phyloP scores from a whole-genome alignment of 1,140 invertebrate species.

The Zaprionus nigranus region DNA sequence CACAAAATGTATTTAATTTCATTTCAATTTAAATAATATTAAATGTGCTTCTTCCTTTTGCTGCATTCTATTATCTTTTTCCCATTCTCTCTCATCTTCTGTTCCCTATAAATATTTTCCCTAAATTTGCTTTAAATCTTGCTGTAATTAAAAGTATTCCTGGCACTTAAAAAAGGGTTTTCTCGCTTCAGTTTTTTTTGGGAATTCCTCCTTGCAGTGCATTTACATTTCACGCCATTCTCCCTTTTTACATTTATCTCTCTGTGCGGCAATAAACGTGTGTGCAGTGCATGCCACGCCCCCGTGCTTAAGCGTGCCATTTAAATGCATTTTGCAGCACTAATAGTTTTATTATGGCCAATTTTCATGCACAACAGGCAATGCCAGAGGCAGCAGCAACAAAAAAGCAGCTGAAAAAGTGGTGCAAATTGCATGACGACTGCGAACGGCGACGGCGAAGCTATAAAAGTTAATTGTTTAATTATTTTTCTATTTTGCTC shows the following conservation, averaged over 20 bases:
- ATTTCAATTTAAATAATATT: too few species aligned
- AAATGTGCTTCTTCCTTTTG: too few species aligned
- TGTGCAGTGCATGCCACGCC: slow-evolving; percentile 33
- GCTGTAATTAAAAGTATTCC: background rate
- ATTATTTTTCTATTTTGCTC: slow-evolving; percentile 66
- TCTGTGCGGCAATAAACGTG: background rate
- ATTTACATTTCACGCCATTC: slow-evolving; percentile 1
- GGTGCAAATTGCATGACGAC: slow-evolving; percentile 23
- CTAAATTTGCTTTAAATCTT: background rate
- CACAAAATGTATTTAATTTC: too few species aligned
- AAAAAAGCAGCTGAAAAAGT: slow-evolving; percentile 27
- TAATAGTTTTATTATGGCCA: slow-evolving; percentile 76
- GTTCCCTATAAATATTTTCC: background rate
- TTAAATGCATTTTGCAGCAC: slow-evolving; percentile 74
- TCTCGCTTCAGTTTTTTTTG: background rate
- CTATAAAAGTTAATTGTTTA: slow-evolving; percentile 74
- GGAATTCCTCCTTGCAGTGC: background rate
- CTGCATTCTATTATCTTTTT: too few species aligned
- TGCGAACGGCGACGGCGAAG: background rate
- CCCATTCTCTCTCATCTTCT: background rate
- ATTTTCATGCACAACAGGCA: slow-evolving; percentile 13
- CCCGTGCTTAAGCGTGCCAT: slow-evolving; percentile 61
- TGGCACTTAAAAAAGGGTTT: background rate
- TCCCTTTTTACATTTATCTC: background rate
- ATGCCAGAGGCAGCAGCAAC: slow-evolving; percentile 8